A percentile compares a stretch with the other conserved stretches of the same genome.
phyloP scores from a whole-genome alignment of 2,888 invertebrate species.

The Chirona hameri region DNA sequence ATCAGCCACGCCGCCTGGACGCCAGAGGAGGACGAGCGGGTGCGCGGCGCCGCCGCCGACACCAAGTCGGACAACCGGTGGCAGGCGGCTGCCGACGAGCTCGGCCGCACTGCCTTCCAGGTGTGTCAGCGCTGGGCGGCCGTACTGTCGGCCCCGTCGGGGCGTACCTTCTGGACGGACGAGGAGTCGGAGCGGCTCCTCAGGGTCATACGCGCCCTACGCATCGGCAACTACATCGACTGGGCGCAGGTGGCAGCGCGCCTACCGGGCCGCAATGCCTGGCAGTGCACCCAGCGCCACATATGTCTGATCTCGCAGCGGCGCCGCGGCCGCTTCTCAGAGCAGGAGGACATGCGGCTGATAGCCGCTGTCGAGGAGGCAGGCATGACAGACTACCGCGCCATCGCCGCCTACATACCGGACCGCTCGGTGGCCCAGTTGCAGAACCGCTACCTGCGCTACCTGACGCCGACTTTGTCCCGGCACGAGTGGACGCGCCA shows the following conservation, averaged over 20 bases:
- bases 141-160: neutral
- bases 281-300: neutral
- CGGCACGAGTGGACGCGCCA: neutral
- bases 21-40: neutral
- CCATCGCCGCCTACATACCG: neutral
- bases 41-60: neutral
- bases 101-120: conserved; percentile 13
- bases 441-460: neutral
- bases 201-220: too few relatives aligned
- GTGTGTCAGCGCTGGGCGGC: conserved; percentile 3
- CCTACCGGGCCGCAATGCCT: neutral
- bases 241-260: neutral
- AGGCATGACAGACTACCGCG: neutral
- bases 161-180: neutral
- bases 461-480: neutral
- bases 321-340: neutral
- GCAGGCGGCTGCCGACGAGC: neutral
- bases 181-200: neutral
- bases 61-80: neutral
- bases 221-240: neutral
- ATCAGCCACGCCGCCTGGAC: conserved; percentile 25
- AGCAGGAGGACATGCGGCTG: neutral
- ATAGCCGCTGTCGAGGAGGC: neutral
- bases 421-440: neutral
- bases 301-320: neutral